Evolutionary conservation across 2,797 vertebrate genomes (phyloP).

Genomic region (Cheirogaleus major): DNA sequence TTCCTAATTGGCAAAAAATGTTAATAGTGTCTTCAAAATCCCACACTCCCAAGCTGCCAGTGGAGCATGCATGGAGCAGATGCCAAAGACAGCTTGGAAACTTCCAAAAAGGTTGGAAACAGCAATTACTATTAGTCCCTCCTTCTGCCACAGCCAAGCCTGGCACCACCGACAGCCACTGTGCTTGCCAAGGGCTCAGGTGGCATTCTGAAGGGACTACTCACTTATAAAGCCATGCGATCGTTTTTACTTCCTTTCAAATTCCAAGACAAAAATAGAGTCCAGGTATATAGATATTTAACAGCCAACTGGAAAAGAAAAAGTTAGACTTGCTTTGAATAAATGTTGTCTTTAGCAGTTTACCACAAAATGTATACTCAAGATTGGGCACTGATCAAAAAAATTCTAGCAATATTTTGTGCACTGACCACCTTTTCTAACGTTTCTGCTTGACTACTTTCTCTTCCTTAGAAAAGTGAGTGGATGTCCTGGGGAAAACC

Average conservation of each 20-base stretch:
- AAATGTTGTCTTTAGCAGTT: not conserved
- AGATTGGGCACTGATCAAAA: not conserved
- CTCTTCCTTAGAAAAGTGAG: not conserved
- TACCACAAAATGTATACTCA: not conserved
- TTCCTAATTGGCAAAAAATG: slow-evolving; percentile 70
- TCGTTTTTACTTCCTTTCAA: not conserved
- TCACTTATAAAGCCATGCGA: not conserved
- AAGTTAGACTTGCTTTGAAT: not conserved
- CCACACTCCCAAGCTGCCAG: slow-evolving; percentile 46
- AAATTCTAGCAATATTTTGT: not conserved
- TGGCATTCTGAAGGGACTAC: slow-evolving; percentile 50
- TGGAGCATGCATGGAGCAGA: slow-evolving; percentile 49
- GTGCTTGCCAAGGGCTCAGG: slow-evolving; percentile 68
- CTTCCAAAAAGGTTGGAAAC: slow-evolving; percentile 58
- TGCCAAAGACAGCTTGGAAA: slow-evolving; percentile 75
- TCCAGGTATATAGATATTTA: not conserved
- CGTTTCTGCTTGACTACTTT: not conserved
- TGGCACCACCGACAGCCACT: slow-evolving; percentile 24
- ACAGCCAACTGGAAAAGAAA: not conserved
- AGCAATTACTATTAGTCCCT: slow-evolving; percentile 45
- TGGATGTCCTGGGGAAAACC: rapidly evolving
- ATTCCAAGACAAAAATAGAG: slow-evolving; percentile 35
- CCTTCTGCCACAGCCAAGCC: slow-evolving; percentile 10
- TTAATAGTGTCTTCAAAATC: slow-evolving; percentile 72
- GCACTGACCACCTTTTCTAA: not conserved